Evolutionary conservation across 2,888 invertebrate species (phyloP), one percentile per base, ranked within the genome.

Genomic region (Drosophila borborema): DNA sequence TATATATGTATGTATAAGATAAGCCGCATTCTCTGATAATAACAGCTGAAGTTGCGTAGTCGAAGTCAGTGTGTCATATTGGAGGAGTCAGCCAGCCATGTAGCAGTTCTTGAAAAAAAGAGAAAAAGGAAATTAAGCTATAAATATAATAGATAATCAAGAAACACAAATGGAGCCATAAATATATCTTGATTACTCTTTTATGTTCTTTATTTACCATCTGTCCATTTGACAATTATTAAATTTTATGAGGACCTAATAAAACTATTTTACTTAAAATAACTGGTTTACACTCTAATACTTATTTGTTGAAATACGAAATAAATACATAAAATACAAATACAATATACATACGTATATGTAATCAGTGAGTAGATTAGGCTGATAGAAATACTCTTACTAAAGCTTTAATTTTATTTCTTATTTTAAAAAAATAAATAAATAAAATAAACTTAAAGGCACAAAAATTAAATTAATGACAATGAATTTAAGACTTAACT

Each of bases 21-120:
- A 77, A 77, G 75, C 75, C 60, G 56, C 56, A 65, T 79, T 74
- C 74, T 20, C 53, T 63, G 77, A 77, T 79, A 68, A 67, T 63
- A 77, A 74, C 75, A 77, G 66, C 71, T 79, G 63, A 74, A 74
- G 56, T 71, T 78, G 74, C 48, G 66, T 72, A 60, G 59, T 60
- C 23, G 4, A 28, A 74, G 34, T 45, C 60, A 58, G 68, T 73
- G 68, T 74, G 74, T 69, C 74, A 74, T 38, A 56, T 43, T 59
- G 62, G 62, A 23, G 48, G 45, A 64, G 41, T 60, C 63, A 49
- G 34, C 20, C 16, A 14, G 34, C 20, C 16, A 14, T 49, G 45
- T 61, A 46, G 43, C n/a, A 53, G 3, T 23, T 16, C 9, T 49
- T 12, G 14, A 31, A 72, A 38, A 12, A 23, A n/a, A 49, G n/a